phyloP scores from a whole-genome alignment of 2,797 vertebrate genomes.

The Delichon dasypus region DNA sequence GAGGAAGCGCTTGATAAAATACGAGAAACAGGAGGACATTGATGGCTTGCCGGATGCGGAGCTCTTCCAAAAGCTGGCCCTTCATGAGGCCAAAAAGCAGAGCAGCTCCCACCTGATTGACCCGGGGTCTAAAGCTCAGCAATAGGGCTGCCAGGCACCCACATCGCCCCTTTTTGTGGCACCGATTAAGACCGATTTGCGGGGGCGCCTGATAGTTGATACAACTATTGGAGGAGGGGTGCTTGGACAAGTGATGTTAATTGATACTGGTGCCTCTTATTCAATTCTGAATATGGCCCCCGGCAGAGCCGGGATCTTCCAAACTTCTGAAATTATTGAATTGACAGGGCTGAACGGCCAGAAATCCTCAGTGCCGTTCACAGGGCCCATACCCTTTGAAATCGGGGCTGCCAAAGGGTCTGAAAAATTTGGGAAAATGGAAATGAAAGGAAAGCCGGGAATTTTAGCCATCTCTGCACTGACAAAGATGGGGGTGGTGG shows the following conservation, averaged over 20 bases:
- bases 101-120: slow-evolving; percentile 55
- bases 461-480: not conserved
- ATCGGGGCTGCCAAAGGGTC: slow-evolving; percentile 56
- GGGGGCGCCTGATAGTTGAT: slow-evolving; percentile 69
- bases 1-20: slow-evolving; percentile 62
- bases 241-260: slow-evolving; percentile 71
- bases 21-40: slow-evolving; percentile 59
- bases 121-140: slow-evolving; percentile 58
- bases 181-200: slow-evolving; percentile 64
- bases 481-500: slow-evolving; percentile 40
- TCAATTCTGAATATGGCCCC: slow-evolving; percentile 46
- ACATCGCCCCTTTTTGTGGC: slow-evolving; percentile 69
- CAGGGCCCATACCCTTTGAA: slow-evolving; percentile 40
- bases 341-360: not conserved
- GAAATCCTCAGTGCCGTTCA: slow-evolving; percentile 43
- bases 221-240: slow-evolving; percentile 66
- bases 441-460: slow-evolving; percentile 40
- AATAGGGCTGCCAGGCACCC: slow-evolving; percentile 71
- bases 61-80: slow-evolving; percentile 55
- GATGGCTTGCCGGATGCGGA: slow-evolving; percentile 29
- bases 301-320: slow-evolving; percentile 13
- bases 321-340: slow-evolving; percentile 57
- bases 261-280: slow-evolving; percentile 63
- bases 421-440: slow-evolving; percentile 63
- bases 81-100: slow-evolving; percentile 51